Conservation (phyloP, 2,797 vertebrate genomes). For the Microctenopoma stevenorrisi region DNA sequence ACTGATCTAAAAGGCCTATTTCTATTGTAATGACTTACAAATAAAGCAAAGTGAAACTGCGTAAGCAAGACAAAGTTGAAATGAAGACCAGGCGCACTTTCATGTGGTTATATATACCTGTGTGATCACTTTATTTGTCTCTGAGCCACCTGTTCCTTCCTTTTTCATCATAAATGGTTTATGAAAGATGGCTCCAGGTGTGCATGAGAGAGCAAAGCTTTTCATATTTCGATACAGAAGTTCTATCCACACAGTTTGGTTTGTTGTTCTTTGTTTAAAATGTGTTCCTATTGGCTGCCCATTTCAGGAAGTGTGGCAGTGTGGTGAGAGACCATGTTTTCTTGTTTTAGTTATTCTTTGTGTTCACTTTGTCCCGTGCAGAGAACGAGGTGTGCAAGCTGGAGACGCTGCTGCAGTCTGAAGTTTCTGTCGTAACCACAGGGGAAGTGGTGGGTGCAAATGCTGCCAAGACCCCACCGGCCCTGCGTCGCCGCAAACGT, state of each 20-base stretch:
- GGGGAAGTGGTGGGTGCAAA: constrained; percentile 82
- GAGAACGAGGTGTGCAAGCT: constrained; percentile 88
- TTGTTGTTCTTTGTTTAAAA: too few species aligned
- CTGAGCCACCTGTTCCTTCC: background rate
- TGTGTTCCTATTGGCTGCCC: background rate
- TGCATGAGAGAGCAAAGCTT: too few species aligned
- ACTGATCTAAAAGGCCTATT: background rate
- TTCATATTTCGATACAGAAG: too few species aligned
- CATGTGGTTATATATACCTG: background rate
- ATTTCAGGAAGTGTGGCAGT: background rate
- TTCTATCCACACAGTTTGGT: too few species aligned
- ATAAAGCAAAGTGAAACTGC: constrained; percentile 4
- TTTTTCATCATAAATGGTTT: background rate
- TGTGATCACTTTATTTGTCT: background rate
- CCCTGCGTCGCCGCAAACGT: constrained; percentile 88
- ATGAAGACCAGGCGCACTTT: background rate
- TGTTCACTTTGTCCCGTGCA: constrained; percentile 42
- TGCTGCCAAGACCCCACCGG: constrained; percentile 74
- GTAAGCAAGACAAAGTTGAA: background rate
- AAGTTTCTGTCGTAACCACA: constrained; percentile 84
- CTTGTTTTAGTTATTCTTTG: background rate
- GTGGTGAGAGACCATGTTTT: too few species aligned
- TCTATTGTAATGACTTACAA: constrained; percentile 6
- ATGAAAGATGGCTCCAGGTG: too few species aligned
- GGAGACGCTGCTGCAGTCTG: constrained; percentile 86